Base-by-base conservation (phyloP, 1,140 invertebrate genomes). In the Calycopis cecrops region DNA sequence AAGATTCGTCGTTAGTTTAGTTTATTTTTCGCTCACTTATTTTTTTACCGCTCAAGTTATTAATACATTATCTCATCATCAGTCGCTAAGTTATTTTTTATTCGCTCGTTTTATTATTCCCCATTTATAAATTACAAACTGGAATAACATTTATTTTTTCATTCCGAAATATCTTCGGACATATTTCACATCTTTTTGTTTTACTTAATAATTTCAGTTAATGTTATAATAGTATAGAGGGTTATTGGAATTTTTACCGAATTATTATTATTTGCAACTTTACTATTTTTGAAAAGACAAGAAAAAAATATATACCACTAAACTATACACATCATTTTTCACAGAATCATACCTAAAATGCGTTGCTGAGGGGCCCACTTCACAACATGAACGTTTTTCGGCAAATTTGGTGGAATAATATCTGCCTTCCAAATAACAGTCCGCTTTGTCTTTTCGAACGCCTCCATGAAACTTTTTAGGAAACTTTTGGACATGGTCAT, bases 311-410 rank as follows among this genome's bases (percentile, higher is more conserved):
- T n/a, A n/a, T n/a, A n/a, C n/a, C n/a, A n/a, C n/a, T n/a, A n/a
- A n/a, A n/a, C n/a, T n/a, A n/a, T n/a, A n/a, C n/a, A n/a, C n/a
- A n/a, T n/a, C n/a, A n/a, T n/a, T n/a, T n/a, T n/a, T n/a, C n/a
- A 11, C 54, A 28, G 12, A 58, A 52, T 52, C n/a, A n/a, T 59
- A 79, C 79, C 89, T 59, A 92, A 71, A 54, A 92, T 88, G 64
- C 91, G 90, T 38, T 76, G 81, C 67, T 93, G 92, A 7, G 92
- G 92, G 34, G 91, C 67, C 91, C 92, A 93, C 42, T 90, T 89
- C 2, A 83, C 65, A 28, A 91, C 72, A 60, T 91, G 88, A 4
- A 93, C 88, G 73, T 93, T 93, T 12, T 79, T 62, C 0, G 79
- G 76, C 49, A 88, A 47, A 53, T 88, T 67, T 4, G 65, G 55